These are phyloP conservation scores for Megalops cyprinoides DNA, from an alignment of 2,797 vertebrate genomes.

Conservation along the genomic window DNA sequence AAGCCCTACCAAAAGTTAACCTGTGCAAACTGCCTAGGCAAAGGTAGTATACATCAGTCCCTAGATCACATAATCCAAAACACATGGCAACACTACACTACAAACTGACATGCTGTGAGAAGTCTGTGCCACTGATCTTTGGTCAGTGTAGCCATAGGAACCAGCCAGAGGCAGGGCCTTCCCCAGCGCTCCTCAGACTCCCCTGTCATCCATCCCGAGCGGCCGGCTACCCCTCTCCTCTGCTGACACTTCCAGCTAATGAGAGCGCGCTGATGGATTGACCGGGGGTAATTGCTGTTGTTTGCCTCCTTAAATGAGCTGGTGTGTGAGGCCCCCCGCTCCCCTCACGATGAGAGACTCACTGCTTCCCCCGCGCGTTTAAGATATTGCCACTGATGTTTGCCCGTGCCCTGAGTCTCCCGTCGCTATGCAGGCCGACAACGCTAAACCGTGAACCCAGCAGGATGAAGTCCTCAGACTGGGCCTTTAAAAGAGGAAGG, in stretches of 20 bases:
- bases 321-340: neutral
- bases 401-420: no score
- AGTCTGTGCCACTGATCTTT: no score
- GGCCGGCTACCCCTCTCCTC: no score
- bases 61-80: no score
- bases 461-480: neutral
- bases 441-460: no score
- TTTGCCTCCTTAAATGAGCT: constrained; percentile 23
- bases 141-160: no score
- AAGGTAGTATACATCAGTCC: no score
- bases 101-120: no score
- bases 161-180: neutral
- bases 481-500: neutral
- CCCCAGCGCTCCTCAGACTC: neutral
- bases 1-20: neutral
- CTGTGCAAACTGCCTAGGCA: no score
- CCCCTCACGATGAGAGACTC: neutral
- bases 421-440: no score
- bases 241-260: constrained; percentile 7
- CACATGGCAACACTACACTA: neutral
- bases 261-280: constrained; percentile 9
- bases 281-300: constrained; percentile 14
- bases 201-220: neutral
- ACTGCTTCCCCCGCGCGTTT: neutral
- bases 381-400: neutral